Conservation (phyloP, 2,888 invertebrate genomes). For the Neuroscelio doddi region DNA sequence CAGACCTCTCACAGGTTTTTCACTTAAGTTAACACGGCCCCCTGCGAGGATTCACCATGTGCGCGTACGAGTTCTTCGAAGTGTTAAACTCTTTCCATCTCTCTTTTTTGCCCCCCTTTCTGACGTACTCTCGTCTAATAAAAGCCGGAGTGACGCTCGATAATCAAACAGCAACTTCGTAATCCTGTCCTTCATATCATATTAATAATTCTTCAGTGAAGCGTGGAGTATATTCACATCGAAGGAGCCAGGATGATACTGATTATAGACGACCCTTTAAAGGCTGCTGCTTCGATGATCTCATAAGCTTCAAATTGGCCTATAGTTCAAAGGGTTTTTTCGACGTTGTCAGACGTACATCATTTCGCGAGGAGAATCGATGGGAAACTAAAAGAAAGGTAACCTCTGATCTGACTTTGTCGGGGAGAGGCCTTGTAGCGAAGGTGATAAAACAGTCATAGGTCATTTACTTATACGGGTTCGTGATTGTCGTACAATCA, state of each 20-base stretch:
- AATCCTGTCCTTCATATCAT: slow-evolving; percentile 37
- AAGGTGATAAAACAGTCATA: slow-evolving; percentile 61
- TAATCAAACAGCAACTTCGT: slow-evolving; percentile 51
- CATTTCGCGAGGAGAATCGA: slow-evolving; percentile 15
- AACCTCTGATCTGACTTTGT: slow-evolving; percentile 17
- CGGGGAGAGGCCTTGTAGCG: slow-evolving; percentile 61
- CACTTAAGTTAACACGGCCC: slow-evolving; percentile 68
- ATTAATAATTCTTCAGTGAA: slow-evolving; percentile 40
- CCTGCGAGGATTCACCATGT: slow-evolving; percentile 52
- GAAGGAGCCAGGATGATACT: slow-evolving; percentile 18
- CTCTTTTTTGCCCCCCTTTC: slow-evolving; percentile 14
- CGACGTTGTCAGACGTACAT: slow-evolving; percentile 23
- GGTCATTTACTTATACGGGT: slow-evolving; percentile 61
- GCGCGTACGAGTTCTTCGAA: slow-evolving; percentile 25
- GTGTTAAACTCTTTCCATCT: slow-evolving; percentile 12
- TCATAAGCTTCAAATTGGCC: slow-evolving; percentile 18
- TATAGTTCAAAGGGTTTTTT: slow-evolving; percentile 22
- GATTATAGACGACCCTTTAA: slow-evolving; percentile 29
- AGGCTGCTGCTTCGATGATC: slow-evolving; percentile 37
- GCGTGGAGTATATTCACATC: slow-evolving; percentile 28
- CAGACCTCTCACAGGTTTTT: slow-evolving; percentile 65
- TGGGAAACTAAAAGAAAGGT: slow-evolving; percentile 27
- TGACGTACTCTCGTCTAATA: slow-evolving; percentile 60
- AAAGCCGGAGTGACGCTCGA: slow-evolving; percentile 66
- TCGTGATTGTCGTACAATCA: slow-evolving; percentile 58